A percentile compares a stretch with the other conserved stretches of the same genome.
Conservation (phyloP, 37 sponge, comb jelly and placozoan species). For the Geodia barretti region DNA sequence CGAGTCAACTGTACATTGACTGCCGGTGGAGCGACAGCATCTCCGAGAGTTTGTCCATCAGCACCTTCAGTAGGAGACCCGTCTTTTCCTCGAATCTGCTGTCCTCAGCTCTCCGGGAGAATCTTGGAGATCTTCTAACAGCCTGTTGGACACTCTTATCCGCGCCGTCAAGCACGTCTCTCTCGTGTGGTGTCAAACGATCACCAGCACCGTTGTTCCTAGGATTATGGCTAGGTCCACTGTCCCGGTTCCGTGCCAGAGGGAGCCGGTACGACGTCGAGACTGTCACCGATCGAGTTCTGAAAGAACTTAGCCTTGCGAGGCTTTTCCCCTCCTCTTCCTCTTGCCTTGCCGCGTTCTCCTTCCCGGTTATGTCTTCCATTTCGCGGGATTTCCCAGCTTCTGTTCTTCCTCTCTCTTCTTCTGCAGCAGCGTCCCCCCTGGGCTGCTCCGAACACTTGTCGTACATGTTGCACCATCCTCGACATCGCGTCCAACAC, state of each 20-base stretch:
- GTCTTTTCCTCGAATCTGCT: constrained; percentile 36
- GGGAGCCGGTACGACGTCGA: background rate
- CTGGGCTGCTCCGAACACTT: background rate
- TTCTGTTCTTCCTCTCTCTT: background rate
- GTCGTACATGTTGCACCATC: constrained; percentile 73
- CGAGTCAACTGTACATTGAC: constrained; percentile 61
- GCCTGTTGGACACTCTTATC: background rate
- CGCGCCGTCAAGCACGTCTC: background rate
- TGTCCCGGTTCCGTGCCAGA: background rate
- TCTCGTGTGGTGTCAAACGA: background rate
- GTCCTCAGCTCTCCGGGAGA: background rate
- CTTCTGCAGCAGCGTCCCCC: background rate
- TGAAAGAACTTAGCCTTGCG: background rate
- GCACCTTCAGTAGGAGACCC: constrained; percentile 69
- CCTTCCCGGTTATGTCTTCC: constrained; percentile 35
- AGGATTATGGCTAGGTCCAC: background rate
- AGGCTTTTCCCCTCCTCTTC: background rate
- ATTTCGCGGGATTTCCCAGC: constrained; percentile 33
- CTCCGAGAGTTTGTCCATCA: constrained; percentile 56
- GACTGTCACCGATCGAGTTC: constrained; percentile 14
- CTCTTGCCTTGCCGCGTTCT: constrained; percentile 6
- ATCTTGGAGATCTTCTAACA: background rate
- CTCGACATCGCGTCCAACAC: constrained; percentile 49
- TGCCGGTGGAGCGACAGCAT: constrained; percentile 50
- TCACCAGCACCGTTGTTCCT: background rate